Conservation (phyloP, 2,797 vertebrate genomes). For the Lagodon rhomboides region DNA sequence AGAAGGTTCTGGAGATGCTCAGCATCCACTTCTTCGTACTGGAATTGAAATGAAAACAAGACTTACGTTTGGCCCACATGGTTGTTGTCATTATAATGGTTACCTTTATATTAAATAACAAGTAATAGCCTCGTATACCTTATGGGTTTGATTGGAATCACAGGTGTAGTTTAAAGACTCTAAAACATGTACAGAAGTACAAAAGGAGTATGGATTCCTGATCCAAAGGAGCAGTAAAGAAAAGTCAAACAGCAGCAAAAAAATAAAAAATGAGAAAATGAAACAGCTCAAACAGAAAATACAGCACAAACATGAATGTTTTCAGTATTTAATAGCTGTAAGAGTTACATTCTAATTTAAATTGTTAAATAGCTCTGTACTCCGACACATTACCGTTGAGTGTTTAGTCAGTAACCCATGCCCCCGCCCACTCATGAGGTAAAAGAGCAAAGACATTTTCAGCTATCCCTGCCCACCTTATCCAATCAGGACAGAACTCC, state of each 20-base stretch:
- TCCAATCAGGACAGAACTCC: too few relatives aligned
- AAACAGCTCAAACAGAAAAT: not conserved
- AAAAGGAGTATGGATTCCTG: too few relatives aligned
- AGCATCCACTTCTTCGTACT: constrained; percentile 80
- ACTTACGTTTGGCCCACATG: not conserved
- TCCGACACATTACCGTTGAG: too few relatives aligned
- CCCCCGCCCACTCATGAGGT: too few relatives aligned
- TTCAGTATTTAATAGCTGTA: not conserved
- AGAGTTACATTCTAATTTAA: too few relatives aligned
- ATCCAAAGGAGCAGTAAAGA: not conserved
- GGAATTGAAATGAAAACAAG: constrained; percentile 4
- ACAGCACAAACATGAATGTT: not conserved
- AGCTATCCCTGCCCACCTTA: too few relatives aligned
- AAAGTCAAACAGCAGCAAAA: not conserved
- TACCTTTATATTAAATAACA: not conserved
- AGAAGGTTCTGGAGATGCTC: constrained; percentile 76
- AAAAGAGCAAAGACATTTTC: too few relatives aligned
- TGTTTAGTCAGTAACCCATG: too few relatives aligned
- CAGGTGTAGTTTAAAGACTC: not conserved
- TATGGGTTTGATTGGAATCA: not conserved
- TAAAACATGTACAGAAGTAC: too few relatives aligned
- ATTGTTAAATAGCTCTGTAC: too few relatives aligned
- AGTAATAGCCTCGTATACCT: not conserved
- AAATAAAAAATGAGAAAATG: not conserved
- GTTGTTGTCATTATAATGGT: not conserved